Conservation (phyloP, 1,140 invertebrate species). For the Bilobella aurantiaca region DNA sequence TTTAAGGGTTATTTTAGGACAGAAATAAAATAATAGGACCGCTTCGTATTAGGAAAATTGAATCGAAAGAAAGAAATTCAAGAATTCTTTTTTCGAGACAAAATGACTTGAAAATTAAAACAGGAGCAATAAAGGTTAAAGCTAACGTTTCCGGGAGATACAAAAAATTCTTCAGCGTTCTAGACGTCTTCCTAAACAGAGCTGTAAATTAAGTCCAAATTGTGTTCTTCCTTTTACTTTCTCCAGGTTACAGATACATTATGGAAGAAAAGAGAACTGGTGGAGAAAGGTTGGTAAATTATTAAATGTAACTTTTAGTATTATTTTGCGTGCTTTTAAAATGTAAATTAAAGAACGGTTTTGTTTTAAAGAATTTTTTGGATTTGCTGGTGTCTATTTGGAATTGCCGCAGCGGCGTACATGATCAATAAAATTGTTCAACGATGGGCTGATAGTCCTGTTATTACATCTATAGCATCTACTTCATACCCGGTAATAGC, state of each 20-base stretch:
- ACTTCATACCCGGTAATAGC: slow-evolving; percentile 30
- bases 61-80: neutral
- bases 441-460: slow-evolving; percentile 31
- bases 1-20: no score
- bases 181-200: no score
- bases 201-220: slow-evolving; percentile 15
- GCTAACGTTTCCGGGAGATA: no score
- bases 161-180: no score
- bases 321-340: no score
- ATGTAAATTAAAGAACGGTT: no score
- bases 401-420: slow-evolving; percentile 28
- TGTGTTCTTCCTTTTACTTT: slow-evolving; percentile 11
- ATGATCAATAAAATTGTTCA: slow-evolving; percentile 34
- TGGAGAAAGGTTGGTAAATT: slow-evolving; percentile 25
- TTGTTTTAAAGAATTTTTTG: slow-evolving; percentile 27
- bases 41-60: neutral
- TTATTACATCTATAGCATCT: slow-evolving; percentile 25
- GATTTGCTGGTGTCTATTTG: slow-evolving; percentile 33
- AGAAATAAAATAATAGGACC: neutral
- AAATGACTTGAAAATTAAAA: no score
- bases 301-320: neutral
- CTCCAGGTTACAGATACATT: slow-evolving; percentile 34
- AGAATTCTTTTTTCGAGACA: neutral
- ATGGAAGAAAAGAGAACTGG: slow-evolving; percentile 25
- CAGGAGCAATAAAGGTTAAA: no score